Percentiles rank a stretch among this genome's conserved stretches.
phyloP scores from a whole-genome alignment of 2,797 vertebrate species.

The Ispidina lecontei region DNA sequence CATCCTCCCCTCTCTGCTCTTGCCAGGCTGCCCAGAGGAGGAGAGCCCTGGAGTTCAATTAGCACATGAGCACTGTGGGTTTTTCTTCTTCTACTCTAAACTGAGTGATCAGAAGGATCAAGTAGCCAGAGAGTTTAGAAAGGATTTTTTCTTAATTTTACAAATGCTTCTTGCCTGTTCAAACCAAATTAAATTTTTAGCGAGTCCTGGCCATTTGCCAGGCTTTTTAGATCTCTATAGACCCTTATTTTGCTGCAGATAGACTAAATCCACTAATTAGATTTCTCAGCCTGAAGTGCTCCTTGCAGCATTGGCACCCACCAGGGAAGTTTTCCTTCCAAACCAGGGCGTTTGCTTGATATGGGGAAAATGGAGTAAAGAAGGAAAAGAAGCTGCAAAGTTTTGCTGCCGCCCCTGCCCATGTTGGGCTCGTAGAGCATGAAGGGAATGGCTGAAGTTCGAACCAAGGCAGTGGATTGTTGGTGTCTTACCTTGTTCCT shows the following conservation, averaged over 20 bases:
- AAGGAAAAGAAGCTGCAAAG: not conserved
- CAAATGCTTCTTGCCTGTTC: constrained; percentile 28
- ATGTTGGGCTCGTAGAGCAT: not conserved
- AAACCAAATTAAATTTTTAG: constrained; percentile 68
- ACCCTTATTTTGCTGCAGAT: constrained; percentile 41
- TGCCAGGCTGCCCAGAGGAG: not conserved
- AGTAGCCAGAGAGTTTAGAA: constrained; percentile 25
- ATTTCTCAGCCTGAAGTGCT: constrained; percentile 37
- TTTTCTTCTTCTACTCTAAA: constrained; percentile 7
- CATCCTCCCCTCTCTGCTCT: not conserved
- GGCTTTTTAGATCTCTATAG: constrained; percentile 14
- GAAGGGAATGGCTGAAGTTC: not conserved
- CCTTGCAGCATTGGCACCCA: not conserved
- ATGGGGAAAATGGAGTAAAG: not conserved
- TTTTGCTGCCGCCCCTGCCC: not conserved
- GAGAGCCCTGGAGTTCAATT: not conserved
- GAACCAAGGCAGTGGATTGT: not conserved
- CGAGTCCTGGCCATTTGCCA: constrained; percentile 36
- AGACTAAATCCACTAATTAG: constrained; percentile 58
- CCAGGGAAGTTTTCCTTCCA: not conserved
- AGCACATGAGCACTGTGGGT: not conserved
- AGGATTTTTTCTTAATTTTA: constrained; percentile 50
- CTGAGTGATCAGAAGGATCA: constrained; percentile 1
- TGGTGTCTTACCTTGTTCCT: accelerated
- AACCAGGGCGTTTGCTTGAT: not conserved